Evolutionary conservation across 2,797 vertebrate genomes (phyloP), one percentile per base, ranked within the genome.

Genomic region (Argentina silus): DNA sequence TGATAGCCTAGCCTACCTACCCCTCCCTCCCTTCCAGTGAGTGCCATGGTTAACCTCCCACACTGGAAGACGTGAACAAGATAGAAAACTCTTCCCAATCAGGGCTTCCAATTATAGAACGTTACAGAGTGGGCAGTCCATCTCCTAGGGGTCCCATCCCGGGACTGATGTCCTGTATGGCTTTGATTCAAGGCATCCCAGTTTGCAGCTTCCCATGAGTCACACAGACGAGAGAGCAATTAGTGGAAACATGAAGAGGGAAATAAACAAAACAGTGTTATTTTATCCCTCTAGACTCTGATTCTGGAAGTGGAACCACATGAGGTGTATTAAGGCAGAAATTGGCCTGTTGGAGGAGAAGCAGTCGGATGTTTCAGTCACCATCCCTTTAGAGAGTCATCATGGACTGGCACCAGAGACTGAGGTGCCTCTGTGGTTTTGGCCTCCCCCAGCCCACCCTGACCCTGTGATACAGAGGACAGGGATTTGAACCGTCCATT

Each of bases 321-420:
- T 23, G 45, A 59, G 57, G 55, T 61, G 36, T 44, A 27, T 75
- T 77, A 85, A 86, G 76, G 83, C 81, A 79, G 67, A 74, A 61
- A 42, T 75, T 50, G 21, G 12, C 7, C 19, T 43, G 12, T 36
- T 59, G 69, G 57, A 4, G 4, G 36, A 43, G 12, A 50, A 19
- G 67, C 47, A n/a, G 44, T 65, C 55, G 55, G 36, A 43, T 10
- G 12, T 68, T 62, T 72, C 47, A 69, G 3, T 69, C 43, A 44
- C 27, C 27, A 59, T 81, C 72, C 77, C 78, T 85, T 78, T 76
- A 56, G 61, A 72, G 64, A 75, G 70, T 5, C 12, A 59, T 59
- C 12, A 11, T 10, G 12, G 15, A 11, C 42, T 15, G 42, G 36
- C 27, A 19, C 23, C n/a, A 2, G 14, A 48, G 65, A 3, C 7